Evolutionary conservation across 1,140 invertebrate species (phyloP), one percentile per base, ranked within the genome.

Genomic region (Trichonephila clavipes): DNA sequence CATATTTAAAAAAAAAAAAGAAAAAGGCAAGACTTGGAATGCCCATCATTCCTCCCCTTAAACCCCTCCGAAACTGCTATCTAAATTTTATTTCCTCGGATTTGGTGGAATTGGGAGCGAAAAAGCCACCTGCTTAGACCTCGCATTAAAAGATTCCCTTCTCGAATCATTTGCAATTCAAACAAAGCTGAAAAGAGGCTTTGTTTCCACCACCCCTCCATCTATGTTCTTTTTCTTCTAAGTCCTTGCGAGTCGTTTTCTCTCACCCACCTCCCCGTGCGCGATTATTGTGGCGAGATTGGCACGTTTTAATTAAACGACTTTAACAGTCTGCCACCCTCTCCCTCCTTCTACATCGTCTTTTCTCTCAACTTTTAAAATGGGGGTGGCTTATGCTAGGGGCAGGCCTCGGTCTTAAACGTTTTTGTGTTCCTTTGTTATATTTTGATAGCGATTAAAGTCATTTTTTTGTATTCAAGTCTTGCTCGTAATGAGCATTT

Each of bases 91-190:
- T 83, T 83, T 83, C 82, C 82, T 59, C 82, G 82, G 44, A 59
- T 83, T 83, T 83, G 82, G 40, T 28, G 72, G 86, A 88, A 93
- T 88, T 81, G 92, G 92, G 85, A 88, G 92, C 92, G 92, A 93
- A 88, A 66, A 81, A 87, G 66, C 92, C 92, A 93, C 92, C 92
- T 93, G 92, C 92, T 82, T 93, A 81, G 64, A 62, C 92, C 64
- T 6, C 58, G 92, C 85, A 93, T 93, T 88, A 93, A 93, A 88
- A 88, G 92, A 88, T 93, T 93, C 85, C 92, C 40, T 86, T 72
- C 82, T 72, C 90, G 85, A 93, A 64, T 93, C 92, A 93, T 93
- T 93, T 93, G 92, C 92, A 88, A 93, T 93, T 93, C 92, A 93
- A 93, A 93, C 92, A 88, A 82, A 88, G 85, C 69, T 64, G 85